Evolutionary conservation across 2,888 invertebrate species (phyloP).

Genomic region (Alentia gelatinosa): DNA sequence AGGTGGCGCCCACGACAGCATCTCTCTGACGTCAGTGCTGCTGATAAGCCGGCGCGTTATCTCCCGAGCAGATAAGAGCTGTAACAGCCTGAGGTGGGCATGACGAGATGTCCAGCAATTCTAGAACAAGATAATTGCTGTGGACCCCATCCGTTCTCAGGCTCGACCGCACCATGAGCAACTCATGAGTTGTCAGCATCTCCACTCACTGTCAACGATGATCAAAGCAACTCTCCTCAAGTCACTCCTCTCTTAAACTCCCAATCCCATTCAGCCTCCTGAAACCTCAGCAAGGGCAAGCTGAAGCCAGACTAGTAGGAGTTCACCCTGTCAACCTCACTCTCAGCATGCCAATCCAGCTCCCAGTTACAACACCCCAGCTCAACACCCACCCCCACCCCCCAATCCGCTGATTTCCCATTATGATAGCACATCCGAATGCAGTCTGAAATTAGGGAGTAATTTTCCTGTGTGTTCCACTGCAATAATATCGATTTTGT

Average conservation of each 20-base stretch:
- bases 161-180: no score
- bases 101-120: neutral
- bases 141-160: no score
- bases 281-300: neutral
- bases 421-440: neutral
- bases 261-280: neutral
- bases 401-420: neutral
- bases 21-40: slow-evolving; percentile 1
- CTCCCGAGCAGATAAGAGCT: neutral
- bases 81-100: neutral
- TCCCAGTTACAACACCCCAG: neutral
- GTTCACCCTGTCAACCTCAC: neutral
- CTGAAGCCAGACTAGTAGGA: neutral
- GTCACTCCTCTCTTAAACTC: neutral
- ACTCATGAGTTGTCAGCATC: no score
- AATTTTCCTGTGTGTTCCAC: slow-evolving; percentile 22
- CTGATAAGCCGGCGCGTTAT: neutral
- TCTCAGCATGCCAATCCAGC: neutral
- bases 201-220: neutral
- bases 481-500: slow-evolving; percentile 13
- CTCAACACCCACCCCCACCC: neutral
- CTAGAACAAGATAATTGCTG: slow-evolving; percentile 1
- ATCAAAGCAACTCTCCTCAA: neutral
- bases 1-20: neutral
- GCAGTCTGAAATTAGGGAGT: neutral